phyloP scores from a whole-genome alignment of 2,113 vertebrate species.

The Tursiops truncatus region DNA sequence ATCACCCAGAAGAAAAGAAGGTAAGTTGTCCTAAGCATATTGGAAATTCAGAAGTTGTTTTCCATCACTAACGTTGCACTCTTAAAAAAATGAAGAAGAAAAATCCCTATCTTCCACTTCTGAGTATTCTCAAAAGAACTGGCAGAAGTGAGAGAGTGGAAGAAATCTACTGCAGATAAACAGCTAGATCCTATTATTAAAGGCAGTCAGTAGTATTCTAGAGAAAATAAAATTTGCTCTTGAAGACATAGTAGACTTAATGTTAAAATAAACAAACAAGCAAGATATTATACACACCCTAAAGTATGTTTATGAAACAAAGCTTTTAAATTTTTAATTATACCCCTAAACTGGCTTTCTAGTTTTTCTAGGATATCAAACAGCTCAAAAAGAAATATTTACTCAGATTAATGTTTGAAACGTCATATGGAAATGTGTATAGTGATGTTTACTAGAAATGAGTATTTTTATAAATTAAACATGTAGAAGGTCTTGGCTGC shows the following conservation, averaged over 20 bases:
- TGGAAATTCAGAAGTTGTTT: neutral
- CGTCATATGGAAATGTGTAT: neutral
- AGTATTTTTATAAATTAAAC: neutral
- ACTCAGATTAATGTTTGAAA: neutral
- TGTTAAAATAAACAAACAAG: neutral
- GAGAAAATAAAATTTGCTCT: neutral
- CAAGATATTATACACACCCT: neutral
- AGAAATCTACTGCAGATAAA: neutral
- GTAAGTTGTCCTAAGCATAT: neutral
- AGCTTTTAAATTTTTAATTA: neutral
- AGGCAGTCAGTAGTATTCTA: neutral
- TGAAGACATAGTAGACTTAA: neutral
- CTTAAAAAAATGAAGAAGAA: neutral
- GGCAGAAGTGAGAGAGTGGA: fast-evolving
- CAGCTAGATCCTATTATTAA: neutral
- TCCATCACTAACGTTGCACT: neutral
- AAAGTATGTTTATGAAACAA: neutral
- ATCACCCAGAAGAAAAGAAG: neutral
- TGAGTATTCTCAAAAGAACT: neutral
- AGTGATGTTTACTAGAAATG: neutral
- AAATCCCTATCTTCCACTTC: neutral
- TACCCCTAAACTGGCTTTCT: neutral
- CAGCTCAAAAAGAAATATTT: neutral
- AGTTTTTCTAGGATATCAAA: neutral
- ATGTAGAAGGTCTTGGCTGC: neutral